A percentile compares a stretch with the other conserved stretches of the same genome.
phyloP scores from a whole-genome alignment of 2,113 vertebrate species.

The Astur gentilis region DNA sequence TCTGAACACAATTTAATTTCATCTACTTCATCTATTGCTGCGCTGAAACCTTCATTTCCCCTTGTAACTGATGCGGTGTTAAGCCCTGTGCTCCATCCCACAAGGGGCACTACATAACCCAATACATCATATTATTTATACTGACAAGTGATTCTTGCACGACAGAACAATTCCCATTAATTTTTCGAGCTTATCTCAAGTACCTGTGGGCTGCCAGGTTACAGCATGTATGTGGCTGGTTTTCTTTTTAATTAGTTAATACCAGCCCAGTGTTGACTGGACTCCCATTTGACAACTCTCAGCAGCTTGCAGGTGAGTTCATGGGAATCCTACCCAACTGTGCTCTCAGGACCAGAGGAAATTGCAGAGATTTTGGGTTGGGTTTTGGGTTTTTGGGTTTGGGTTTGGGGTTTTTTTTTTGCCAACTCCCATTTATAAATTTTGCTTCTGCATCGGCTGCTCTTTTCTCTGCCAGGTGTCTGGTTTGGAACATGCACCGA shows the following conservation, averaged over 20 bases:
- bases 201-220: conserved; percentile 21
- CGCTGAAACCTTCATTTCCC: conserved; percentile 35
- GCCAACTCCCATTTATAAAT: neutral
- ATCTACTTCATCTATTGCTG: neutral
- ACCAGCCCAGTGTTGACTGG: neutral
- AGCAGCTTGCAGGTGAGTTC: neutral
- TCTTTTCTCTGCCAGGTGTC: neutral
- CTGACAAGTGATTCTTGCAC: neutral
- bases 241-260: neutral
- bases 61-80: neutral
- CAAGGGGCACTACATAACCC: neutral
- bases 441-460: neutral
- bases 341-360: neutral
- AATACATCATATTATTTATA: neutral
- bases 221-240: neutral
- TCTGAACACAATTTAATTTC: conserved; percentile 57
- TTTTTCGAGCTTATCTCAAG: neutral
- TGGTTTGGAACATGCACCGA: neutral
- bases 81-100: neutral
- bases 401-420: neutral
- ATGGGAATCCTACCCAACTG: neutral
- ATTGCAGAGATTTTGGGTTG: neutral
- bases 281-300: neutral
- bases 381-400: too few relatives aligned
- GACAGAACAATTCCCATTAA: neutral